A percentile compares a stretch with the other conserved stretches of the same genome.
These are phyloP conservation scores for Drosophila guanche DNA, from an alignment of 1,140 invertebrate species.

Conservation along the genomic window DNA sequence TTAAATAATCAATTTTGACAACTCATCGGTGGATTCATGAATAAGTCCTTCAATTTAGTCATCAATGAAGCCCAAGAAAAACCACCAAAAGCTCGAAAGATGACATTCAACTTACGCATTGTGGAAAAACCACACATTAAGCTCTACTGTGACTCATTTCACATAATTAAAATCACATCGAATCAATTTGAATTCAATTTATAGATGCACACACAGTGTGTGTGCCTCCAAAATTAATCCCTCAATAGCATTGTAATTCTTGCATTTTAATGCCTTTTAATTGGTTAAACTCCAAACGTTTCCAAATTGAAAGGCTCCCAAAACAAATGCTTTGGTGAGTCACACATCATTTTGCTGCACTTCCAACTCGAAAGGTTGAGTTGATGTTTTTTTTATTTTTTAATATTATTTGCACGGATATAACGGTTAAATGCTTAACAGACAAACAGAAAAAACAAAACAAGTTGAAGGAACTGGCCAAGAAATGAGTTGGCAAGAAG, in stretches of 20 bases:
- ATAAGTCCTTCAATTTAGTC: constrained; percentile 52
- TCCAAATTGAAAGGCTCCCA: background rate
- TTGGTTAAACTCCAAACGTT: constrained; percentile 2
- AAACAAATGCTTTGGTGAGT: constrained; percentile 22
- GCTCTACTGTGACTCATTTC: constrained; percentile 49
- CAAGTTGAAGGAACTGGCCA: constrained; percentile 15
- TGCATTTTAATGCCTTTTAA: constrained; percentile 41
- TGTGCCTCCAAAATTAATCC: background rate
- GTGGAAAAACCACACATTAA: constrained; percentile 50
- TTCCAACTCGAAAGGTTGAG: constrained; percentile 9
- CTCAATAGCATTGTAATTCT: constrained; percentile 10
- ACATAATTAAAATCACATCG: constrained; percentile 15
- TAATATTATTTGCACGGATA: constrained; percentile 6
- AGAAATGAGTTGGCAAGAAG: constrained; percentile 18
- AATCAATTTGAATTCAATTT: constrained; percentile 8
- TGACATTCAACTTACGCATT: constrained; percentile 49
- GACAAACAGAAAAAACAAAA: constrained; percentile 17
- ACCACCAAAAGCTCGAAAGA: constrained; percentile 30
- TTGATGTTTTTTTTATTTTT: constrained; percentile 5
- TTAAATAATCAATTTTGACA: constrained; percentile 17
- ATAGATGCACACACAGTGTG: too few relatives aligned
- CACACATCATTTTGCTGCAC: constrained; percentile 21
- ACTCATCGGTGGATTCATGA: constrained; percentile 23
- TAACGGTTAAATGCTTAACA: constrained; percentile 16
- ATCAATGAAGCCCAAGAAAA: constrained; percentile 31